A percentile compares a stretch with the other conserved stretches of the same genome.
Evolutionary conservation across 2,888 invertebrate species (phyloP).

Genomic region (Megamerina dolium): DNA sequence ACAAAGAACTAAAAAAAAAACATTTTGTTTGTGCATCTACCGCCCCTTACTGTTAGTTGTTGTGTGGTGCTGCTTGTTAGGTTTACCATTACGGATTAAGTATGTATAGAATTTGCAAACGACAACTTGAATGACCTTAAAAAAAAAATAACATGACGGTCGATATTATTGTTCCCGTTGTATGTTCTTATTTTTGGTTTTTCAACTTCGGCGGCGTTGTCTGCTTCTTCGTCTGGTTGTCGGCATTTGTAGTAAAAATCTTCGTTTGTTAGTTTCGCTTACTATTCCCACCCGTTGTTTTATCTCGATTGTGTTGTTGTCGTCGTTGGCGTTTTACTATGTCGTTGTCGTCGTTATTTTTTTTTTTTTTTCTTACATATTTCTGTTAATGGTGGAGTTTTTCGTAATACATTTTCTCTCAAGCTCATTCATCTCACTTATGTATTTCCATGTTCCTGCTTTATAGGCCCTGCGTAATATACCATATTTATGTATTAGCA

Average conservation of each 20-base stretch:
- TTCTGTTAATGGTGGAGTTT: too few species aligned
- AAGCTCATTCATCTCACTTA: background rate
- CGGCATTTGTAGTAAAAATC: too few species aligned
- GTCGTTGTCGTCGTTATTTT: background rate
- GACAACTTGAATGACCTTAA: slow-evolving; percentile 16
- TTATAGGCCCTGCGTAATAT: too few species aligned
- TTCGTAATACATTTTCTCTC: background rate
- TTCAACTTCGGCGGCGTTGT: background rate
- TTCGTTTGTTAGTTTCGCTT: background rate
- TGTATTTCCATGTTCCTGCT: too few species aligned
- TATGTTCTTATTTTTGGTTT: background rate
- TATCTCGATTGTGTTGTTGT: background rate
- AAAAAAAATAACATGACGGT: slow-evolving; percentile 9
- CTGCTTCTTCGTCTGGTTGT: background rate
- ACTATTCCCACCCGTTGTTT: background rate
- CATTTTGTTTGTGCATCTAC: too few species aligned
- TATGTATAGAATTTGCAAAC: too few species aligned
- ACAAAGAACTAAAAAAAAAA: too few species aligned
- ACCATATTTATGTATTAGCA: too few species aligned
- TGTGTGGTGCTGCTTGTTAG: too few species aligned
- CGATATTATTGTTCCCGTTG: background rate
- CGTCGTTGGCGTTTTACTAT: background rate
- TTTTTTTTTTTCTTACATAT: background rate
- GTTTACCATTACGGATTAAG: too few species aligned
- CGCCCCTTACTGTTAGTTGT: too few species aligned